phyloP scores from a whole-genome alignment of 2,888 invertebrate species.

The Nycteola revayana region DNA sequence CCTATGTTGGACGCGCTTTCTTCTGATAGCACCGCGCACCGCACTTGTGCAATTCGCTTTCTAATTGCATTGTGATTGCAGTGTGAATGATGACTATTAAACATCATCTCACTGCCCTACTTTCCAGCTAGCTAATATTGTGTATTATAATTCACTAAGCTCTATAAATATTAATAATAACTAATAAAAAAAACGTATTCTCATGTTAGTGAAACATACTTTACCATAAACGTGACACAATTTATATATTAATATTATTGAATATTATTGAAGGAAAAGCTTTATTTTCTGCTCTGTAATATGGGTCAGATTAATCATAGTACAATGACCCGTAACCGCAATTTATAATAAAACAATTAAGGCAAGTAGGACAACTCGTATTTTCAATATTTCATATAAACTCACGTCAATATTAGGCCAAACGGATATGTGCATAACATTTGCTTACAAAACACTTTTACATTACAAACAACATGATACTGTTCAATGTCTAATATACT shows the following conservation, averaged over 20 bases:
- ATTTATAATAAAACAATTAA: constrained; percentile 50
- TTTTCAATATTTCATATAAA: constrained; percentile 35
- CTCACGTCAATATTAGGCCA: constrained; percentile 27
- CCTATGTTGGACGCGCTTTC: constrained; percentile 75
- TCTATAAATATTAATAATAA: too few species aligned
- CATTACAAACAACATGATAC: background rate
- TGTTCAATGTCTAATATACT: background rate
- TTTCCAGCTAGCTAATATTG: constrained; percentile 51
- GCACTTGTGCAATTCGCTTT: constrained; percentile 77
- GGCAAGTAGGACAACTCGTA: constrained; percentile 44
- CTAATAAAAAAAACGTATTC: too few species aligned
- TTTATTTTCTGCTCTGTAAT: too few species aligned
- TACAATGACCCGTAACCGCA: constrained; percentile 35
- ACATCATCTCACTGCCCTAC: constrained; percentile 64
- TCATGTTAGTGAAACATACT: too few species aligned
- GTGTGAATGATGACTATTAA: constrained; percentile 59
- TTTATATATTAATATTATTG: too few species aligned
- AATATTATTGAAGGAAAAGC: too few species aligned
- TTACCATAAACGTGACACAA: too few species aligned
- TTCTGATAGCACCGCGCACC: constrained; percentile 57
- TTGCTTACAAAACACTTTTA: constrained; percentile 17
- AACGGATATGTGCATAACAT: constrained; percentile 19
- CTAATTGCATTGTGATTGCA: constrained; percentile 79
- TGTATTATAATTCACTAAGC: constrained; percentile 33
- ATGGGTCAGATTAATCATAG: too few species aligned